Conservation (phyloP, 1,140 invertebrate species). For the Zaprionus lachaisei region DNA sequence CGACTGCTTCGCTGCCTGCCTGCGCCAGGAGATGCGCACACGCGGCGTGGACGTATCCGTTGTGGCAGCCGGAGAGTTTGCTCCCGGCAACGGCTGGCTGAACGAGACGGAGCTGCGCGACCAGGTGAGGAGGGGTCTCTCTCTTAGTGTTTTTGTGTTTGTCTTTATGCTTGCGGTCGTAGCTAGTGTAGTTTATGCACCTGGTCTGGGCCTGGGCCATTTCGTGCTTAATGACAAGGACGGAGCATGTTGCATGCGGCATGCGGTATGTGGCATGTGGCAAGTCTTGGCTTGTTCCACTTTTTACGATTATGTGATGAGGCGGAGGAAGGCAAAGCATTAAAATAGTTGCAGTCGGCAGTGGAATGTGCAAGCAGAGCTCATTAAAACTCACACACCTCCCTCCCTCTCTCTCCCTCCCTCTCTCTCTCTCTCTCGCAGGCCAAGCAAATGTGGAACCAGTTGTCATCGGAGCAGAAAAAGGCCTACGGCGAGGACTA, state of each 20-base stretch:
- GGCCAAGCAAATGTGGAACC: conserved; percentile 92
- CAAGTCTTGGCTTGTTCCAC: conserved; percentile 30
- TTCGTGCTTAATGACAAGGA: conserved; percentile 44
- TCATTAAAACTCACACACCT: conserved; percentile 59
- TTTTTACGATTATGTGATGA: conserved; percentile 68
- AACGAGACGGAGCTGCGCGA: conserved; percentile 89
- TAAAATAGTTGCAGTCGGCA: conserved; percentile 51
- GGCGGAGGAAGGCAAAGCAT: conserved; percentile 9
- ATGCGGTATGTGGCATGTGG: conserved; percentile 14
- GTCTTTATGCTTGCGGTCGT: neutral
- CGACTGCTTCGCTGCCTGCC: conserved; percentile 91
- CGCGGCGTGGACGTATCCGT: conserved; percentile 91
- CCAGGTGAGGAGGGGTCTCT: conserved; percentile 85
- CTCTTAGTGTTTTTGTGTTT: neutral
- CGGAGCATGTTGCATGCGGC: conserved; percentile 26
- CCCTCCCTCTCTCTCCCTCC: neutral
- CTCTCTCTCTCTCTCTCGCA: conserved; percentile 69
- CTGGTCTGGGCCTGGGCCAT: conserved; percentile 32
- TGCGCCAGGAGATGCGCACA: conserved; percentile 92
- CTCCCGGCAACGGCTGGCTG: conserved; percentile 91
- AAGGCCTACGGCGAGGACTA: conserved; percentile 92
- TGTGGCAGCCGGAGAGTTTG: conserved; percentile 93
- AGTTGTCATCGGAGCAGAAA: conserved; percentile 90
- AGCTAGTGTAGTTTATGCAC: conserved; percentile 10
- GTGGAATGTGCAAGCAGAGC: conserved; percentile 9